Evolutionary conservation across 2,113 vertebrate species (phyloP).

Genomic region (Hipposideros armiger): DNA sequence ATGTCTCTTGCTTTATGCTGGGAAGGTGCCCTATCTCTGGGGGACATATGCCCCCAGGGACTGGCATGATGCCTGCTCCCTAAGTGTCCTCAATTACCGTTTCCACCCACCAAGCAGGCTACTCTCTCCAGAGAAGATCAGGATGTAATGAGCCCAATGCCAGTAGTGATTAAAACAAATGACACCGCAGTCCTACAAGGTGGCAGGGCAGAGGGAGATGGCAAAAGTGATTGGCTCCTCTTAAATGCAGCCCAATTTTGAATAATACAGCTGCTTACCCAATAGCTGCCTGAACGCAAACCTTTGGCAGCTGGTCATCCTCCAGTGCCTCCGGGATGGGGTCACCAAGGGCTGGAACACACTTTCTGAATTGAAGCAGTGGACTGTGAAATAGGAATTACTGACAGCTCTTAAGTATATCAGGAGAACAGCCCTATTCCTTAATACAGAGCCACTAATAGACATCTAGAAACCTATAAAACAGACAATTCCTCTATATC

Average conservation of each 20-base stretch:
- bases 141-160: not conserved
- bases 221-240: constrained; percentile 4
- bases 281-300: constrained; percentile 46
- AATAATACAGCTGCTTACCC: constrained; percentile 77
- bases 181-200: constrained; percentile 61
- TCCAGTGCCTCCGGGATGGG: constrained; percentile 86
- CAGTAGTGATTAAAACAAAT: constrained; percentile 77
- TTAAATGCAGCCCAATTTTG: constrained; percentile 44
- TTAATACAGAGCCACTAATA: constrained; percentile 91
- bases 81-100: constrained; percentile 70
- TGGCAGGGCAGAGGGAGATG: constrained; percentile 20
- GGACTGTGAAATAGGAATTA: constrained; percentile 93
- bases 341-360: constrained; percentile 85
- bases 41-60: constrained; percentile 11
- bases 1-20: not conserved
- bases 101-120: constrained; percentile 55
- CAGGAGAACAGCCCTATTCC: constrained; percentile 90
- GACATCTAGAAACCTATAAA: constrained; percentile 93
- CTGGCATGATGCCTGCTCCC: constrained; percentile 61
- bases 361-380: constrained; percentile 88
- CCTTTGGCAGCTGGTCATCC: constrained; percentile 85
- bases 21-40: constrained; percentile 56
- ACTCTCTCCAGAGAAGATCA: constrained; percentile 36
- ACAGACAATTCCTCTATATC: constrained; percentile 92
- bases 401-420: constrained; percentile 91